Evolutionary conservation across 1,140 invertebrate species (phyloP).

Genomic region (Rhysida immarginata): DNA sequence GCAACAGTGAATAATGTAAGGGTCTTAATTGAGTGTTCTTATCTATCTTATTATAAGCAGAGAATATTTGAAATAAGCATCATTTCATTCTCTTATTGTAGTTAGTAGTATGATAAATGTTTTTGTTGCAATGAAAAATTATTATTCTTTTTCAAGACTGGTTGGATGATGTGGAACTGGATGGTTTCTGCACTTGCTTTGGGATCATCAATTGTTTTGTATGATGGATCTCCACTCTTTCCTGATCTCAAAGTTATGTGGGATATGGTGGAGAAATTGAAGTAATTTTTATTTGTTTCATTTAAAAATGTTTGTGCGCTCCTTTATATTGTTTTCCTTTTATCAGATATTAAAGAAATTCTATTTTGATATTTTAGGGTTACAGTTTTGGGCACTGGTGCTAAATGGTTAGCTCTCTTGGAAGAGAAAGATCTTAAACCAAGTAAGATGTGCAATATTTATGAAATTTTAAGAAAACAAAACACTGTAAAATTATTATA

Average conservation of each 20-base stretch:
- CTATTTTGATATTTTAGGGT: constrained; percentile 32
- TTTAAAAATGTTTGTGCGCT: background rate
- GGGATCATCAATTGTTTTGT: constrained; percentile 40
- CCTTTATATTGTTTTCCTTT: too few species aligned
- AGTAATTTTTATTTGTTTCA: constrained; percentile 17
- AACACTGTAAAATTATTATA: too few species aligned
- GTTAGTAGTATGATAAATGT: too few species aligned
- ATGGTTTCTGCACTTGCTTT: constrained; percentile 28
- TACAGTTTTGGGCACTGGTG: constrained; percentile 41
- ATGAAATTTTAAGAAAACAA: too few species aligned
- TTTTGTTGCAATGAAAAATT: too few species aligned
- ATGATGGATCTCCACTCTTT: constrained; percentile 41
- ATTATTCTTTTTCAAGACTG: too few species aligned
- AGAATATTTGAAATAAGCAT: too few species aligned
- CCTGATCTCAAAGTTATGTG: constrained; percentile 36
- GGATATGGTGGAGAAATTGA: constrained; percentile 37
- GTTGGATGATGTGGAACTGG: constrained; percentile 54
- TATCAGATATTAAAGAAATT: too few species aligned
- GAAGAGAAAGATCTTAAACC: constrained; percentile 32
- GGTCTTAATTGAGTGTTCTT: too few species aligned
- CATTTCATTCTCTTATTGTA: too few species aligned
- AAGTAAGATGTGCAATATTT: constrained; percentile 18
- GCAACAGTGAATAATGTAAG: too few species aligned
- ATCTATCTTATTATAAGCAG: too few species aligned
- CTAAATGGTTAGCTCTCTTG: constrained; percentile 40